A percentile compares a stretch with the other conserved stretches of the same genome.
Conservation (phyloP, 2,113 vertebrate genomes). For the Cryptotis parvus region DNA sequence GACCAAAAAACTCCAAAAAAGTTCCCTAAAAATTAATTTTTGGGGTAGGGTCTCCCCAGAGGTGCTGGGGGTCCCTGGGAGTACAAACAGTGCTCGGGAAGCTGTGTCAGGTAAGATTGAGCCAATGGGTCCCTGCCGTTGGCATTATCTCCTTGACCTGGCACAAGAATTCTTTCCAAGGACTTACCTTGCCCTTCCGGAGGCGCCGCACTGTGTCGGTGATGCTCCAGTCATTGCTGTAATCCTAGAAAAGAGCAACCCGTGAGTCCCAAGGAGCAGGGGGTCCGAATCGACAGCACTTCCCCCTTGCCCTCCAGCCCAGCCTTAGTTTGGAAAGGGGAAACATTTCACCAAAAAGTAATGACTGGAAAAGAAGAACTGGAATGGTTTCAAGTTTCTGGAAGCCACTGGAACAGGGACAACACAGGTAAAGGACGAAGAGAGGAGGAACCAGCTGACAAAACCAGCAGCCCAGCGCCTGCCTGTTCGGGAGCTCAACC, state of each 20-base stretch:
- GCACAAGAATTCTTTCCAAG: neutral
- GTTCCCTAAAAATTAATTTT: too few relatives aligned
- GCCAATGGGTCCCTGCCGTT: too few relatives aligned
- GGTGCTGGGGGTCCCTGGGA: too few relatives aligned
- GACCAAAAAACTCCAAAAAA: too few relatives aligned
- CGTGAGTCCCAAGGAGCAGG: slow-evolving; percentile 25
- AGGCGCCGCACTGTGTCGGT: slow-evolving; percentile 93
- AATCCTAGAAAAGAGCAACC: slow-evolving; percentile 90
- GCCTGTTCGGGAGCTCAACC: neutral
- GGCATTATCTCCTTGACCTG: too few relatives aligned
- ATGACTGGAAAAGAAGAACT: slow-evolving; percentile 4
- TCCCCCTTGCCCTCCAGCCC: slow-evolving; percentile 29
- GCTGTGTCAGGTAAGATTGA: too few relatives aligned
- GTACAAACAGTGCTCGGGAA: too few relatives aligned
- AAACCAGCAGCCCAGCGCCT: neutral
- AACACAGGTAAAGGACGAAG: neutral
- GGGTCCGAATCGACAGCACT: neutral
- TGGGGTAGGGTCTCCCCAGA: too few relatives aligned
- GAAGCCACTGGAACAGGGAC: neutral
- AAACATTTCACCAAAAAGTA: slow-evolving; percentile 2
- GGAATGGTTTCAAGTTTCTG: slow-evolving; percentile 5
- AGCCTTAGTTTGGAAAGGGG: slow-evolving; percentile 6
- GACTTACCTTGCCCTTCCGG: slow-evolving; percentile 94
- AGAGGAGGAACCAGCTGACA: neutral
- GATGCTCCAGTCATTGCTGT: slow-evolving; percentile 92